Evolutionary conservation across 2,113 vertebrate species (phyloP).

Genomic region (Labeo catla): DNA sequence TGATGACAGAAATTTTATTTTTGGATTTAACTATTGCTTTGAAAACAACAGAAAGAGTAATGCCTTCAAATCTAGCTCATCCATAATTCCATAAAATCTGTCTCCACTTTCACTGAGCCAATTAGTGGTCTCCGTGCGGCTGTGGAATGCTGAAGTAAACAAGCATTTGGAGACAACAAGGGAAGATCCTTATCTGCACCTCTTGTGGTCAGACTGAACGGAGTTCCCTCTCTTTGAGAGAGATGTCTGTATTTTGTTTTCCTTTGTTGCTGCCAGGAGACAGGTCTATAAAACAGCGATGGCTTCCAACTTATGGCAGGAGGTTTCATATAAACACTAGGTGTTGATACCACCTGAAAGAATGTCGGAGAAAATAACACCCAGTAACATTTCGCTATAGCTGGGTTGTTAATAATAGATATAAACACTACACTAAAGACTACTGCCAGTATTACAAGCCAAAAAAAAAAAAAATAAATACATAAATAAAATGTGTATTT

Average conservation of each 20-base stretch:
- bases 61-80: slow-evolving; percentile 22
- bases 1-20: neutral
- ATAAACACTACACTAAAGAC: neutral
- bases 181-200: slow-evolving; percentile 49
- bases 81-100: slow-evolving; percentile 38
- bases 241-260: neutral
- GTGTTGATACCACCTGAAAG: slow-evolving; percentile 4
- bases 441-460: neutral
- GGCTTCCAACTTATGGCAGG: slow-evolving; percentile 4
- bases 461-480: neutral
- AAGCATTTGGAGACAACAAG: slow-evolving; percentile 45
- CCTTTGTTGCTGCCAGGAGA: slow-evolving; percentile 7
- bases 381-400: neutral
- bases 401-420: slow-evolving; percentile 38
- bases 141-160: slow-evolving; percentile 57
- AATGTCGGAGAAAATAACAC: slow-evolving; percentile 13
- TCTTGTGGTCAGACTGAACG: slow-evolving; percentile 52
- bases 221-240: slow-evolving; percentile 24
- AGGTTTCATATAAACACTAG: slow-evolving; percentile 27
- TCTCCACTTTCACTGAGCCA: slow-evolving; percentile 48
- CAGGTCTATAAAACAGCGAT: neutral
- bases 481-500: neutral
- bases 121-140: slow-evolving; percentile 45
- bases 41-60: neutral
- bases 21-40: neutral